Evolutionary conservation across 2,888 invertebrate species (phyloP).

Genomic region (Cancer borealis): DNA sequence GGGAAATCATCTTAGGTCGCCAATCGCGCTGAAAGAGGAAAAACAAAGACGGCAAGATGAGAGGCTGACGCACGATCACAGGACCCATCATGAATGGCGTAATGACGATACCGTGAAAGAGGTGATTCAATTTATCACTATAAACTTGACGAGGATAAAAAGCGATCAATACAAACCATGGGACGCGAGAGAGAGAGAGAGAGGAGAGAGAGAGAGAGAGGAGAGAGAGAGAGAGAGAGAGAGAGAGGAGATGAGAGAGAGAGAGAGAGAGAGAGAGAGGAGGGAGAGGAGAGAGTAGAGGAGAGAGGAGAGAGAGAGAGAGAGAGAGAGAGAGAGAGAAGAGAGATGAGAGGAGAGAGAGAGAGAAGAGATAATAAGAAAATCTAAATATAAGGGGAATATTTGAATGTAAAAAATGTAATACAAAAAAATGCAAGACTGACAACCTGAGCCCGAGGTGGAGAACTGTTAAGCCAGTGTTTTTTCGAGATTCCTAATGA

Average conservation of each 20-base stretch:
- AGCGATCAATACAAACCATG: not conserved
- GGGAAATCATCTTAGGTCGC: slow-evolving; percentile 58
- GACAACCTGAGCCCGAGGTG: not conserved
- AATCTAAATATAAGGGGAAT: too few species aligned
- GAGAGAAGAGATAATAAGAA: too few species aligned
- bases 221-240: not conserved
- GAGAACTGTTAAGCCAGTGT: not conserved
- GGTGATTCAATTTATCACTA: slow-evolving; percentile 55
- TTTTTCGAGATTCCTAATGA: slow-evolving; percentile 7
- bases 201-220: slow-evolving; percentile 16
- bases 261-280: not conserved
- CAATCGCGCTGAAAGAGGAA: slow-evolving; percentile 56
- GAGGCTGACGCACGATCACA: slow-evolving; percentile 49
- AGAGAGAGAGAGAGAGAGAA: not conserved
- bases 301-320: too few species aligned
- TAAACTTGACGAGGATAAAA: slow-evolving; percentile 49
- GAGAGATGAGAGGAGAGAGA: too few species aligned
- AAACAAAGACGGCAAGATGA: slow-evolving; percentile 58
- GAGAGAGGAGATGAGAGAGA: not conserved
- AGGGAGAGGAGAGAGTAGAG: not conserved
- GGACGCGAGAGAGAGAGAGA: not conserved
- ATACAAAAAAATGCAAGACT: slow-evolving; percentile 7
- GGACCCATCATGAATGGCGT: slow-evolving; percentile 57
- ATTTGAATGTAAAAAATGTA: not conserved
- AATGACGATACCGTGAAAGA: slow-evolving; percentile 48